Conservation (phyloP, 2,888 invertebrate genomes). For the Odontothrips loti region DNA sequence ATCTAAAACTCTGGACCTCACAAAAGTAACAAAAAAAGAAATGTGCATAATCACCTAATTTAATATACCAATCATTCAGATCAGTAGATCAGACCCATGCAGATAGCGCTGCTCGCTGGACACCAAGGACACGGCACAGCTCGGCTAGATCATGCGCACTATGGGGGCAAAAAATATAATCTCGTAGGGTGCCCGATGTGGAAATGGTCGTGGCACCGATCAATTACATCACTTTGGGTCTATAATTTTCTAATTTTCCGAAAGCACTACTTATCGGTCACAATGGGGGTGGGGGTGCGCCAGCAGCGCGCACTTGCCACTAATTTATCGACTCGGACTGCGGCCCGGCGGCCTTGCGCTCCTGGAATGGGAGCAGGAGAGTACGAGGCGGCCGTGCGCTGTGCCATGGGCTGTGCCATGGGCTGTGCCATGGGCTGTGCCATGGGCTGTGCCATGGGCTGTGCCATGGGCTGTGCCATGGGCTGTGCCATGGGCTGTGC, state of each 20-base stretch:
- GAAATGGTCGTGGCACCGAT: neutral
- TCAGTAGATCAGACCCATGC: too few species aligned
- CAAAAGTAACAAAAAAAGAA: too few species aligned
- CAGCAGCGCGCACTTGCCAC: neutral
- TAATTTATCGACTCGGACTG: slow-evolving; percentile 15
- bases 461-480: neutral
- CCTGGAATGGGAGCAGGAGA: slow-evolving; percentile 6
- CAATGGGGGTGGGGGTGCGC: neutral
- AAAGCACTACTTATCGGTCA: neutral
- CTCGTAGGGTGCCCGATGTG: neutral
- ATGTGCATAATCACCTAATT: neutral
- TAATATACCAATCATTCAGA: too few species aligned
- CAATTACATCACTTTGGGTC: neutral
- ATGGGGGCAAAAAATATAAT: neutral
- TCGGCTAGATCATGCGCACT: neutral
- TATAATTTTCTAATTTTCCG: neutral
- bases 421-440: neutral
- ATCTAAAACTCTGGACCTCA: too few species aligned
- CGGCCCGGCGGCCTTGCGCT: slow-evolving; percentile 2
- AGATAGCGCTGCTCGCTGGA: too few species aligned
- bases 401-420: neutral
- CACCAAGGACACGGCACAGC: too few species aligned
- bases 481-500: neutral
- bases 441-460: neutral
- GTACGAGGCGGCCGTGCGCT: neutral